Base-by-base conservation (phyloP, 2,113 vertebrate species). In the Loxodonta africana region DNA sequence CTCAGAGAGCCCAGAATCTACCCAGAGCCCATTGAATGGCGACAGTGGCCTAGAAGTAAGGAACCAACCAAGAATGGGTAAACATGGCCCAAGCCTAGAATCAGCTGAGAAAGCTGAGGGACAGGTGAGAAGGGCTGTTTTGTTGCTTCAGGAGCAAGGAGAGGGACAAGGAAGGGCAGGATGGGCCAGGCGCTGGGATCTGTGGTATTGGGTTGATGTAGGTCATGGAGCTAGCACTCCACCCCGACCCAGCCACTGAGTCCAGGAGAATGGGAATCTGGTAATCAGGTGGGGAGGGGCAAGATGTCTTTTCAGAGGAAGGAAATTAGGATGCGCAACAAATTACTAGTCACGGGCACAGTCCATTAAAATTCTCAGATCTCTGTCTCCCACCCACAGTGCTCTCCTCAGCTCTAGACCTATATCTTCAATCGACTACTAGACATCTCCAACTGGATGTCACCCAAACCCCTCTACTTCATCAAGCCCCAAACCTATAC, bases 171-270 rank as follows among this genome's bases (percentile, higher is more conserved):
- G 41, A 30, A 23, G 33, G 44, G 5, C 57, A 23, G 51, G 46
- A 44, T 0, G 80, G 77, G 28, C 5, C 8, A 0, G 63, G 65
- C 2, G 21, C 65, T 41, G 53, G 46, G 30, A 44, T 30, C 17
- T 7, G 2, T 26, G 26, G 57, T 6, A 17, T 2, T 41, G 21
- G 4, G 48, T 15, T 0, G 5, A 46, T 8, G 15, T 4, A 10
- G 46, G 46, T 26, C 1, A 6, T 41, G 60, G 74, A 94, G 30
- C 21, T 30, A 30, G 9, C 44, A 17, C 41, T 21, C 28, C 51
- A 1, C 17, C 0, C 26, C 20, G 41, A 41, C 73, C 48, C 14
- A 3, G 77, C 30, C 10, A 23, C 78, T 7, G 71, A 11, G 51
- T 37, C 57, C 46, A 23, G 30, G 53, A 78, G 37, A 44, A 77